Conservation (phyloP, 2,113 vertebrate species). For the Bos javanicus region DNA sequence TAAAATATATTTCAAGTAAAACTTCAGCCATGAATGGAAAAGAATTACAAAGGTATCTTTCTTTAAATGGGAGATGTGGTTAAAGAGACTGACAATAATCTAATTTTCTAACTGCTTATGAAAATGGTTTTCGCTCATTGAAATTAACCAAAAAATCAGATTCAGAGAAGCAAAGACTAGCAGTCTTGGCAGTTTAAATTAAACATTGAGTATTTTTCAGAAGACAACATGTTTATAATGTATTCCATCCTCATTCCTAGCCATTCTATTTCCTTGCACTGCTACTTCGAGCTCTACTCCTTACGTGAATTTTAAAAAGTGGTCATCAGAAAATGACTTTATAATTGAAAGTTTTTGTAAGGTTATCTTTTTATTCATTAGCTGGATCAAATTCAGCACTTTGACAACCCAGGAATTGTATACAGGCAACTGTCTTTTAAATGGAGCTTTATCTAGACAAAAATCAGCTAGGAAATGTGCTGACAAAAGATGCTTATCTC, state of each 20-base stretch:
- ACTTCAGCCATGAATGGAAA: neutral
- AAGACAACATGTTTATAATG: neutral
- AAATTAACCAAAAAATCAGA: slow-evolving; percentile 13
- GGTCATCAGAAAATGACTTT: slow-evolving; percentile 7
- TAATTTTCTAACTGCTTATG: neutral
- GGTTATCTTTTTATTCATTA: slow-evolving; percentile 25
- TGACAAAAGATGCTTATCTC: slow-evolving; percentile 49
- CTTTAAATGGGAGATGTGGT: neutral
- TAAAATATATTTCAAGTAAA: slow-evolving; percentile 10
- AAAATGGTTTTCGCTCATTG: neutral
- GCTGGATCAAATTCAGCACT: slow-evolving; percentile 27
- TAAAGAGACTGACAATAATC: neutral
- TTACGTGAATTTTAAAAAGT: neutral
- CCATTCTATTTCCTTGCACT: neutral
- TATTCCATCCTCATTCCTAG: neutral
- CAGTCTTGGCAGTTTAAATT: neutral
- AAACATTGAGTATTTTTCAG: neutral
- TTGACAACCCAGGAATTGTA: slow-evolving; percentile 38
- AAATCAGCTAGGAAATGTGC: neutral
- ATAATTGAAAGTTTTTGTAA: neutral
- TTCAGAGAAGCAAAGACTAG: neutral
- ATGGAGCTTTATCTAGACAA: slow-evolving; percentile 36
- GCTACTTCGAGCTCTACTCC: neutral
- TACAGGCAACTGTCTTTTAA: slow-evolving; percentile 24
- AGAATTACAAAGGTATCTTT: neutral